These are phyloP conservation scores for Belgica antarctica DNA, from an alignment of 2,888 invertebrate species.

Conservation along the genomic window DNA sequence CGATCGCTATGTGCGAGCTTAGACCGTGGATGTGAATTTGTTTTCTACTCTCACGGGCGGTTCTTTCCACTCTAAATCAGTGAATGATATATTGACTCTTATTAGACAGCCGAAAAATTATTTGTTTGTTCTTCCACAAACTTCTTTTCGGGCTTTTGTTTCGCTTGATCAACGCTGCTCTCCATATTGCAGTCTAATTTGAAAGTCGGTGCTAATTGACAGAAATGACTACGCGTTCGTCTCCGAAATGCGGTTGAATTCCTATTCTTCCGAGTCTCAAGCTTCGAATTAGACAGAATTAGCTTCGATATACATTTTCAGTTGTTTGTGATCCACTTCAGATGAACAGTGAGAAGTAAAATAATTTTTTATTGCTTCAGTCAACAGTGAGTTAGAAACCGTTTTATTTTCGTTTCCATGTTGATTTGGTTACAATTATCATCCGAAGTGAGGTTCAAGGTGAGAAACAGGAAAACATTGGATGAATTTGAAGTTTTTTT, in stretches of 20 bases:
- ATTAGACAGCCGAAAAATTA: constrained; percentile 40
- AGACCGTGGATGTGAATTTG: background rate
- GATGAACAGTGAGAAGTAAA: background rate
- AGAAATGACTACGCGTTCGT: constrained; percentile 30
- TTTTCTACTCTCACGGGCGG: background rate
- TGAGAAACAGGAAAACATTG: constrained; percentile 22
- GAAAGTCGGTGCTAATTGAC: constrained; percentile 42
- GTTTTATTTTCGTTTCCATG: constrained; percentile 10
- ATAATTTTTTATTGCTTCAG: constrained; percentile 18
- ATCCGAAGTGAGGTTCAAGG: constrained; percentile 20
- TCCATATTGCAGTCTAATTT: constrained; percentile 41
- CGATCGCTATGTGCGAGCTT: constrained; percentile 13
- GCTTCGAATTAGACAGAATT: constrained; percentile 34
- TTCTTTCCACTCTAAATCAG: constrained; percentile 7
- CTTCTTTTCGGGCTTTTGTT: background rate
- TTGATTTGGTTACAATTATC: background rate
- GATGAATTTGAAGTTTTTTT: no score
- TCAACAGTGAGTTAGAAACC: constrained; percentile 10
- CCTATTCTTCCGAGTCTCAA: background rate
- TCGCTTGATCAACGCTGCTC: constrained; percentile 40
- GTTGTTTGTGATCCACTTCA: background rate
- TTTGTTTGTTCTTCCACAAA: constrained; percentile 18
- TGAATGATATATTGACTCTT: constrained; percentile 43
- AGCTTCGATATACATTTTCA: no score
- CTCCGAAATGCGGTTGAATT: background rate